Evolutionary conservation across 2,888 invertebrate genomes (phyloP).

Genomic region (Priocnemis perturbator): DNA sequence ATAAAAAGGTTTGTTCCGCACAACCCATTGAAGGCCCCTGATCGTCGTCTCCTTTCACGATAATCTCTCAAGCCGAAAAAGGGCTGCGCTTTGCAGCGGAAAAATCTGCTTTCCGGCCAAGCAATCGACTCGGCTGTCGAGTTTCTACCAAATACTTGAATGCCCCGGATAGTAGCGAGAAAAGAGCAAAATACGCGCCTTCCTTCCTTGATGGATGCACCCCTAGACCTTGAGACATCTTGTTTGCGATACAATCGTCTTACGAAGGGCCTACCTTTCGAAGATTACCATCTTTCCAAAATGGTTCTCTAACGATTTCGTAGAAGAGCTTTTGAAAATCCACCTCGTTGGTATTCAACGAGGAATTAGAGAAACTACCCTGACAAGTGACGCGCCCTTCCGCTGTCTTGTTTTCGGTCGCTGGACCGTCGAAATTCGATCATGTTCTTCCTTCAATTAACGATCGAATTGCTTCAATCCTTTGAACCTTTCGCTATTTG

Average conservation of each 20-base stretch:
- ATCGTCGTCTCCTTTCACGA: slow-evolving; percentile 4
- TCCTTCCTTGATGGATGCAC: not conserved
- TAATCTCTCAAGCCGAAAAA: not conserved
- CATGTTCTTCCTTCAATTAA: too few relatives aligned
- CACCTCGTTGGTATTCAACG: slow-evolving; percentile 40
- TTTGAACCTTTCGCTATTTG: too few relatives aligned
- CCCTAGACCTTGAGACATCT: not conserved
- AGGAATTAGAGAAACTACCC: slow-evolving; percentile 18
- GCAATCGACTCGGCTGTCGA: too few relatives aligned
- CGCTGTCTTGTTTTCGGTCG: too few relatives aligned
- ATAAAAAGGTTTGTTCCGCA: slow-evolving; percentile 39
- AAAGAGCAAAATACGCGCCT: not conserved
- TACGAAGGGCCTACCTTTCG: slow-evolving; percentile 1
- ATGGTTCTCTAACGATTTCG: slow-evolving; percentile 16
- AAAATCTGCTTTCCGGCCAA: too few relatives aligned
- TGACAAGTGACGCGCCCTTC: slow-evolving; percentile 1
- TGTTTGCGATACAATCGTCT: slow-evolving; percentile 13
- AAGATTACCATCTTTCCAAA: slow-evolving; percentile 40
- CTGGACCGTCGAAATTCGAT: too few relatives aligned
- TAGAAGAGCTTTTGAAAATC: slow-evolving; percentile 15
- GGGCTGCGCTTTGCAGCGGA: too few relatives aligned
- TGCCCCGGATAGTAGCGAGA: not conserved
- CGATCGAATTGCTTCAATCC: too few relatives aligned
- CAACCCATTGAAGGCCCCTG: slow-evolving; percentile 14
- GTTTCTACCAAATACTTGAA: too few relatives aligned